Base-by-base conservation (phyloP, 2,113 vertebrate genomes). In the Choloepus hoffmanni region DNA sequence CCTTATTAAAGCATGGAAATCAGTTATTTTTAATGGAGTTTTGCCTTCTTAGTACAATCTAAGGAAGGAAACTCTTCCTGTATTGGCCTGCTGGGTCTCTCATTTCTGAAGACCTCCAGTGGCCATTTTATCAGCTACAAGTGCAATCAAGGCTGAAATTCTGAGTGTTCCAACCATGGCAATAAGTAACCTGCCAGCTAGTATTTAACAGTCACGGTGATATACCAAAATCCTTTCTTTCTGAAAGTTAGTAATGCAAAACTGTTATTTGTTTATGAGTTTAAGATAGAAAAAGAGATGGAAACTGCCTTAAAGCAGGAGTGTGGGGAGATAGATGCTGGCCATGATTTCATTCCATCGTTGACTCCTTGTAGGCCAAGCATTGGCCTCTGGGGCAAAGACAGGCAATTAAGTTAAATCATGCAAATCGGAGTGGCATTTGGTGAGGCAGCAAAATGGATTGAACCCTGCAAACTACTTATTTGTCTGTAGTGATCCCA, bases 231-330 rank as follows among this genome's bases (percentile, higher is more conserved):
- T 63, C 19, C 63, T 65, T 90, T 78, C 53, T 79, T 82, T 84
- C 50, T 68, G 60, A 89, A 87, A 93, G 96, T 85, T 89, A 89
- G 63, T 84, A 85, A 74, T 40, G 62, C 21, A 90, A 96, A 86
- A 58, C 30, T 77, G 63, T 92, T 76, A 95, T 83, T 91, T 96
- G 94, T 82, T 96, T 96, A 88, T 81, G 88, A 95, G 60, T 70
- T 96, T 89, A 96, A 86, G 85, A 89, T 55, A 92, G 92, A 82
- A 85, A 85, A 85, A 62, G 62, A 92, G 73, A 85, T 58, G 36
- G 45, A 81, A 81, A 93, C 43, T 45, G 19, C 63, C 67, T 92
- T 89, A 60, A 90, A 67, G 40, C 62, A 50, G 6, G 77, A 93
- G 63, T 7, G 3, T 85, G 81, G 87, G 45, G 85, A 94, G 95